A percentile compares a stretch with the other conserved stretches of the same genome.
phyloP scores from a whole-genome alignment of 2,797 vertebrate genomes.

The Intellagama lesueurii region DNA sequence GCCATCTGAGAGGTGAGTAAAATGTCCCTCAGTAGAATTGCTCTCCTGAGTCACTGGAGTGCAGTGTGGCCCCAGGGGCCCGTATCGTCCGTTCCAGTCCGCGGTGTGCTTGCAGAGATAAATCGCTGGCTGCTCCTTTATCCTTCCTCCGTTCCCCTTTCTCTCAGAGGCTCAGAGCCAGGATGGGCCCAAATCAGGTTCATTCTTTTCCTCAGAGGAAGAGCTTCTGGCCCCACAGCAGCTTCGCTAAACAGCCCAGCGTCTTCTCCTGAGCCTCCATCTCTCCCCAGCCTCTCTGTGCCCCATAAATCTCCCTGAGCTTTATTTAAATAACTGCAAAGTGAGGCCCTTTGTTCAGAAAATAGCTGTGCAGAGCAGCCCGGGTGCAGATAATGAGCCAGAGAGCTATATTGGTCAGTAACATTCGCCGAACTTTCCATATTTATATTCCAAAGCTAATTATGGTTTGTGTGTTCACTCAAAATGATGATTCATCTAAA shows the following conservation, averaged over 20 bases:
- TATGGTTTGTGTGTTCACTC: conserved; percentile 48
- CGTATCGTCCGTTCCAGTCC: neutral
- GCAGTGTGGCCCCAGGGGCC: neutral
- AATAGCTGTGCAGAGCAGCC: conserved; percentile 52
- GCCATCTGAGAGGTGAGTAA: neutral
- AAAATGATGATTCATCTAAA: conserved; percentile 55
- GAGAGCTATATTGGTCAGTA: conserved; percentile 54
- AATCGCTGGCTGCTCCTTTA: neutral
- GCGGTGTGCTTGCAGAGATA: neutral
- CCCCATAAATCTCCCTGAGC: conserved; percentile 42
- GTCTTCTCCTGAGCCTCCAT: neutral
- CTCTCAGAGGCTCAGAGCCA: neutral
- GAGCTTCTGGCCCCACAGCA: neutral
- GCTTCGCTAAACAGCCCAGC: neutral
- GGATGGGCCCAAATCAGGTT: neutral
- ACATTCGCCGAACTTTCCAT: conserved; percentile 56
- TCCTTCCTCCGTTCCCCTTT: neutral
- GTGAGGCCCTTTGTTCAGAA: conserved; percentile 56
- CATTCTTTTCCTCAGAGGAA: neutral
- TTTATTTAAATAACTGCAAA: conserved; percentile 53
- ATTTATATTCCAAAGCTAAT: conserved; percentile 57
- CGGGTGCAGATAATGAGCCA: conserved; percentile 52
- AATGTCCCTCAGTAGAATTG: neutral
- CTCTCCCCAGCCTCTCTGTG: conserved; percentile 14
- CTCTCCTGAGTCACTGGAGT: neutral